phyloP scores from a whole-genome alignment of 2,888 invertebrate species.

The Troglohyphantes excavatus region DNA sequence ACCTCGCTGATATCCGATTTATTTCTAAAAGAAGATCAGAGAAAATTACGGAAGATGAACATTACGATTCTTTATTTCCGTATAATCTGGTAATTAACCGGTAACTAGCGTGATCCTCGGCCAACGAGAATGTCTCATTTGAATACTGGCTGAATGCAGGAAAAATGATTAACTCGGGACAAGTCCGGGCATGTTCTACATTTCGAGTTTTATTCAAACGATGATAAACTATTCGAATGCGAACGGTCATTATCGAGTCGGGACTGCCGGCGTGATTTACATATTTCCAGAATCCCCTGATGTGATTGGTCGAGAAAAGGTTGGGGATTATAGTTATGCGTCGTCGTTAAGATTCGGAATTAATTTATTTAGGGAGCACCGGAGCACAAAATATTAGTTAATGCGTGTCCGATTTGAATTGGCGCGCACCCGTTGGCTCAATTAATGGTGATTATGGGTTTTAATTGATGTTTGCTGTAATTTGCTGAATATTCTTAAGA shows the following conservation, averaged over 20 bases:
- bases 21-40: neutral
- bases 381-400: neutral
- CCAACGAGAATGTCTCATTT: conserved; percentile 42
- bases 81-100: conserved; percentile 42
- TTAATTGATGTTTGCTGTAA: neutral
- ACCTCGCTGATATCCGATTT: neutral
- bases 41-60: neutral
- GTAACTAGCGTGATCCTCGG: conserved; percentile 23
- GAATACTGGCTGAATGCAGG: conserved; percentile 32
- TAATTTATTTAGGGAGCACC: neutral
- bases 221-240: conserved; percentile 63
- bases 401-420: neutral
- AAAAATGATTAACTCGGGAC: conserved; percentile 53
- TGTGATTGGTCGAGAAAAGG: neutral
- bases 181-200: conserved; percentile 41
- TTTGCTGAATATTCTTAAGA: neutral
- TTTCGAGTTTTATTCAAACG: conserved; percentile 47
- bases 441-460: neutral
- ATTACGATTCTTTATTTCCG: conserved; percentile 6
- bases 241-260: conserved; percentile 49
- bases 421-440: neutral
- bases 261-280: conserved; percentile 26
- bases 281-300: conserved; percentile 28
- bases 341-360: conserved; percentile 20
- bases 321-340: neutral